Evolutionary conservation across 2,797 vertebrate genomes (phyloP), one percentile per base, ranked within the genome.

Genomic region (Sphaeramia orbicularis): DNA sequence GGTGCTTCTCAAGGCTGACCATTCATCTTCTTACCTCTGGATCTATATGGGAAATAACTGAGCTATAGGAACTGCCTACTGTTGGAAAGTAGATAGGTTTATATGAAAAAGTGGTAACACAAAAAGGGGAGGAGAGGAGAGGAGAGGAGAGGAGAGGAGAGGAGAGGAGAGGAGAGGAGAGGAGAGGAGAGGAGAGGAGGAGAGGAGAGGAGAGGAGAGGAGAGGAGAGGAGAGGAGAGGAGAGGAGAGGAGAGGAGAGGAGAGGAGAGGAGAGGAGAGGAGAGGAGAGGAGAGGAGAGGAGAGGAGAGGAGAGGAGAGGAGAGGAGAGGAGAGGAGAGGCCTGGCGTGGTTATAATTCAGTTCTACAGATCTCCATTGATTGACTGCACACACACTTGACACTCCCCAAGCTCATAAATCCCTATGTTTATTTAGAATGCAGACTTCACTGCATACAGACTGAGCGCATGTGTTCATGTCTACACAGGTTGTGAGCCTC

Each of bases 321-420:
- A 36, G 44, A 38, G 10, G 37, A 10, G 15, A 27, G 10, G 27
- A 47, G 15, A 58, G 49, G 19, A 64, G 67, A 37, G 38, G 51
- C 11, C 24, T 14, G 42, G 41, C 40, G 55, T 83, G 80, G 62
- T 78, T 88, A 27, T 49, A 67, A 90, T 90, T 88, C 90, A 83
- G 61, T 27, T 4, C 49, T 61, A 74, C 73, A 85, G 72, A 72
- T 84, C 51, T 67, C 58, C 62, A 90, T 90, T 84, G 88, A 93
- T 89, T 70, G 55, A 50, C 70, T 71, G 53, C 53, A 51, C 58
- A 74, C 71, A 82, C 43, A 36, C 47, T 65, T 78, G 81, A 82
- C 69, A 83, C 74, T 79, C 57, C 60, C 44, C 52, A 9, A 80
- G 71, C 72, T 88, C 81, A 81, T 84, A 72, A 86, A 86, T 66